These are phyloP conservation scores for Microdon myrmicae DNA, from an alignment of 2,888 invertebrate genomes.

Conservation along the genomic window DNA sequence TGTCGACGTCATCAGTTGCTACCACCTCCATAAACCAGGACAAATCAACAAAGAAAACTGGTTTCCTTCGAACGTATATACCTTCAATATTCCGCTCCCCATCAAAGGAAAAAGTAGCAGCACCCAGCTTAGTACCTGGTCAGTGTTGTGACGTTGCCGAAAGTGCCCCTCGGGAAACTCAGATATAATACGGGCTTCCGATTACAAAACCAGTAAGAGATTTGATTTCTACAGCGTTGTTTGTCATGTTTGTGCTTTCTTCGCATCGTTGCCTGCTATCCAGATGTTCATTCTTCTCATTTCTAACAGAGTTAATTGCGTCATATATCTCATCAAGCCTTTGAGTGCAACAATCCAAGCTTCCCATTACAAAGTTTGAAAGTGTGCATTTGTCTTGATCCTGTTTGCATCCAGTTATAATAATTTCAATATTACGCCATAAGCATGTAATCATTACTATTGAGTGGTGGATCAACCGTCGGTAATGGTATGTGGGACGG, in stretches of 20 bases:
- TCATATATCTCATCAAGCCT: neutral
- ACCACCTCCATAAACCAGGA: constrained; percentile 34
- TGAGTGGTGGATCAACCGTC: too few relatives aligned
- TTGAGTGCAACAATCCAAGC: neutral
- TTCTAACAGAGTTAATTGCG: constrained; percentile 21
- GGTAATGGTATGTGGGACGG: too few relatives aligned
- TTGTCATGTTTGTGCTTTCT: constrained; percentile 22
- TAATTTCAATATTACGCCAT: too few relatives aligned
- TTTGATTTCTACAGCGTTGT: constrained; percentile 13
- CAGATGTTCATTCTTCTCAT: constrained; percentile 25
- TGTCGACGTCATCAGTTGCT: constrained; percentile 36
- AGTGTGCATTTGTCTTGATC: neutral
- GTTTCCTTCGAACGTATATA: constrained; percentile 48
- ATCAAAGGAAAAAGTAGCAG: constrained; percentile 27
- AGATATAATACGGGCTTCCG: constrained; percentile 23
- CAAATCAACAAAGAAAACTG: constrained; percentile 35
- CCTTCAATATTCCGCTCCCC: constrained; percentile 56
- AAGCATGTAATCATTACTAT: too few relatives aligned
- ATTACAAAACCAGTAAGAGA: constrained; percentile 34
- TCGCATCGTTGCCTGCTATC: constrained; percentile 43
- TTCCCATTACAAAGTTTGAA: neutral
- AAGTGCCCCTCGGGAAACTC: constrained; percentile 35
- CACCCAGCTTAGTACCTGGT: neutral
- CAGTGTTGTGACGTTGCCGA: too few relatives aligned
- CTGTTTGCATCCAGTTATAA: neutral